Percentiles rank a stretch among this genome's conserved stretches.
phyloP scores from a whole-genome alignment of 2,113 vertebrate species.

The Labrus mixtus region DNA sequence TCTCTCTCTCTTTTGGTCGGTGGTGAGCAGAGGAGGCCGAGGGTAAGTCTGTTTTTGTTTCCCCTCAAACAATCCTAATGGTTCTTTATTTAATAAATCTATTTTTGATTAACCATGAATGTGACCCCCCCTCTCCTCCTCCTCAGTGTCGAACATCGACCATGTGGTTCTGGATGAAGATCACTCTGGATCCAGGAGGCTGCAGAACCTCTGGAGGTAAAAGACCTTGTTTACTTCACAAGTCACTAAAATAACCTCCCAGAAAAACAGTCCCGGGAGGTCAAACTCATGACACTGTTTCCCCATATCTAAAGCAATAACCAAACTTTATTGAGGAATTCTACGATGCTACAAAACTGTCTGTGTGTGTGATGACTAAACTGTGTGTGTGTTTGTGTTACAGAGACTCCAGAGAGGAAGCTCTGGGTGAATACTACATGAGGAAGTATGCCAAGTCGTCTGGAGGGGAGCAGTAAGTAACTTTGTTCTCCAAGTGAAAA shows the following conservation, averaged over 20 bases:
- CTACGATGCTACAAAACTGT: no score
- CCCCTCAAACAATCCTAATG: background rate
- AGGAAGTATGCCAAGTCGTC: constrained; percentile 95
- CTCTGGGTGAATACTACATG: constrained; percentile 95
- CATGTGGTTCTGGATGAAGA: constrained; percentile 92
- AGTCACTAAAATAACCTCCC: no score
- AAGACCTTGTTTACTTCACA: no score
- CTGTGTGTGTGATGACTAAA: no score
- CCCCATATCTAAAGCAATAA: no score
- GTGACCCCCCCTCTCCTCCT: background rate
- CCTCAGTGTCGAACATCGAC: constrained; percentile 89
- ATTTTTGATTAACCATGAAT: background rate
- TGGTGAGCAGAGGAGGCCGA: constrained; percentile 91
- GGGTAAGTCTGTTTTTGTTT: constrained; percentile 82
- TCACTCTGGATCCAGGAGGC: constrained; percentile 90
- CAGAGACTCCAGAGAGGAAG: constrained; percentile 94
- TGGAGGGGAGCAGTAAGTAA: constrained; percentile 90
- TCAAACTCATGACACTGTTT: no score
- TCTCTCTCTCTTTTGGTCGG: constrained; percentile 11
- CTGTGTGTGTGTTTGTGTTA: background rate
- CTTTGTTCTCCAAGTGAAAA: background rate
- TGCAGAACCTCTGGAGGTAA: constrained; percentile 95
- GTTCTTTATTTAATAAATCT: background rate
- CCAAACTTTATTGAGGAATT: no score
- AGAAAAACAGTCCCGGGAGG: no score